Evolutionary conservation across 2,113 vertebrate species (phyloP), one percentile per base, ranked within the genome.

Genomic region (Opisthocomus hoazin): DNA sequence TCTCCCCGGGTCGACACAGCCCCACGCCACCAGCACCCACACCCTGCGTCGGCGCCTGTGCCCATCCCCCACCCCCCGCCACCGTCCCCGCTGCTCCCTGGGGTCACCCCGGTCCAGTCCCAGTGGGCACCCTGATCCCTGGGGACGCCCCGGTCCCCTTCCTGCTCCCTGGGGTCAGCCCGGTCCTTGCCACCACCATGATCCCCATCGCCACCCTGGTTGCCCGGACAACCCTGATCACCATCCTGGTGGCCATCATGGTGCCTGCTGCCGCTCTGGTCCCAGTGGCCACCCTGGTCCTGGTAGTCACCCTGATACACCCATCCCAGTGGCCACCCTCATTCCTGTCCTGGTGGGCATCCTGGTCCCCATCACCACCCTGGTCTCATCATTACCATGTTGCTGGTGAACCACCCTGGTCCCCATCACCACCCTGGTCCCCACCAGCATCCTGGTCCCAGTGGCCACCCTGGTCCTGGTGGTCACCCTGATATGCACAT

Each of bases 1-100:
- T 2, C 24, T 16, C 6, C 46, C 5, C 11, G 1, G 13, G 27
- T 18, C 0, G 0, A 34, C 12, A 6, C n/a, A 51, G 26, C 70
- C 45, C 27, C 75, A 2, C 1, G 1, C 50, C 76, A 50, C 19
- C 56, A 11, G 69, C 64, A 36, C 29, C 10, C 6, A 2, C 32
- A 23, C 68, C 17, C 24, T 12, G 1, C 8, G 20, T 34, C 7
- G 4, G 46, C 24, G 24, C 1, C 0, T 5, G 51, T 29, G 21
- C 12, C 43, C 48, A 18, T 34, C 76, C 36, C 8, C 0, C 37
- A 8, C 10, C 5, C 18, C 19, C 37, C 27, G 1, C 39, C 22
- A 26, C 36, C 4, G 0, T 26, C 37, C 51, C 65, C 11, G 11
- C 30, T 53, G 12, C 5, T 29, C 37, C 21, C 39, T 18, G 12